Conservation (phyloP, 30 jellyfish, hydroid and myxozoan species). For the Sanderia malayensis region DNA sequence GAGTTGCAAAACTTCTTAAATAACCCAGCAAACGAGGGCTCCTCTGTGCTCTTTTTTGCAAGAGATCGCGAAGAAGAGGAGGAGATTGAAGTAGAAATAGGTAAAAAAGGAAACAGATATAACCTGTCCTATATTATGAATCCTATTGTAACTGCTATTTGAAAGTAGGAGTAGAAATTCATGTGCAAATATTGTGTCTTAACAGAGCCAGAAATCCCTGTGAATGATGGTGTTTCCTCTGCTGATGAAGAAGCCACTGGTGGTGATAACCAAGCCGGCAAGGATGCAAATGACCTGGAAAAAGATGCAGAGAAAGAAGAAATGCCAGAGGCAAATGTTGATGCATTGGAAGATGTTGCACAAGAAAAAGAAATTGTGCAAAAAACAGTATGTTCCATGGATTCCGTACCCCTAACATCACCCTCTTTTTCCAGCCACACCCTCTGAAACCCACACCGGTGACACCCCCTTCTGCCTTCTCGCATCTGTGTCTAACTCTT, state of each 20-base stretch:
- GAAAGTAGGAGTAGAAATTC: no score
- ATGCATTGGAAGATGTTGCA: slow-evolving; percentile 9
- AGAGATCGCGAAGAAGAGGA: slow-evolving; percentile 54
- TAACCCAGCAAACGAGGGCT: slow-evolving; percentile 48
- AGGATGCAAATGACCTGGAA: slow-evolving; percentile 23
- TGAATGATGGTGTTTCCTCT: slow-evolving; percentile 28
- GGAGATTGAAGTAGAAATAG: slow-evolving; percentile 78
- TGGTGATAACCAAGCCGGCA: background rate
- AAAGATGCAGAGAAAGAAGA: slow-evolving; percentile 26
- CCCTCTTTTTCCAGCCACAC: no score
- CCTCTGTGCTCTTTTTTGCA: slow-evolving; percentile 46
- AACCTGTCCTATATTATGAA: no score
- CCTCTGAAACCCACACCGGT: no score
- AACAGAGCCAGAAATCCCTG: slow-evolving; percentile 50
- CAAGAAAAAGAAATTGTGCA: slow-evolving; percentile 21
- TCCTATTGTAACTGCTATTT: no score
- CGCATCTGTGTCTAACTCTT: no score
- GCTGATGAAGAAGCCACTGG: slow-evolving; percentile 41
- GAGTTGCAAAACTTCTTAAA: slow-evolving; percentile 51
- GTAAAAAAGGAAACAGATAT: no score
- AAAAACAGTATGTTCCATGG: slow-evolving; percentile 31
- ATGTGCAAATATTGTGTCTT: no score
- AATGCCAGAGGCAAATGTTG: slow-evolving; percentile 14
- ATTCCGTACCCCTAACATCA: no score
- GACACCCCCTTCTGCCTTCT: no score